Conservation (phyloP, 2,113 vertebrate species). For the Raja brachyura region DNA sequence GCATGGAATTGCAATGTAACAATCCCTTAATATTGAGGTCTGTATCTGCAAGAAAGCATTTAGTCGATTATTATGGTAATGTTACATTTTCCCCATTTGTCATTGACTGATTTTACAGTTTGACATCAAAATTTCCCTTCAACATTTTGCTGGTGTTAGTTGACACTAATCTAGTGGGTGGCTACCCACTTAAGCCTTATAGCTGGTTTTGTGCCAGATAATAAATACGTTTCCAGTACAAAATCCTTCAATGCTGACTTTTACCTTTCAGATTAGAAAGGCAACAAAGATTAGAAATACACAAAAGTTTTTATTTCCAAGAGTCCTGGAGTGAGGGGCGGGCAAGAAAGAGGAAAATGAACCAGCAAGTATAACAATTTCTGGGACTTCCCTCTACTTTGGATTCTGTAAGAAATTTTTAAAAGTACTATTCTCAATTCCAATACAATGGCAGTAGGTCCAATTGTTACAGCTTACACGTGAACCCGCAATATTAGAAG, state of each 20-base stretch:
- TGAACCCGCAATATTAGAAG: neutral
- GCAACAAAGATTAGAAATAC: neutral
- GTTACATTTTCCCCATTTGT: neutral
- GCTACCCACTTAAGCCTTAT: neutral
- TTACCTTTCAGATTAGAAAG: neutral
- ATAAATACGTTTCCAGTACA: conserved; percentile 4
- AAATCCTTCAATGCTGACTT: conserved; percentile 1
- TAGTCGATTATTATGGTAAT: neutral
- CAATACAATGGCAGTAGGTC: neutral
- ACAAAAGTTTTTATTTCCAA: neutral
- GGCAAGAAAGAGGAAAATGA: neutral
- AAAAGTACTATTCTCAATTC: neutral
- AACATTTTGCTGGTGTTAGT: neutral
- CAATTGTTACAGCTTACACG: conserved; percentile 5
- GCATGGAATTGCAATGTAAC: conserved; percentile 7
- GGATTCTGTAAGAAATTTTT: neutral
- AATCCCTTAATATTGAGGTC: conserved; percentile 12
- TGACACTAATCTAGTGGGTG: neutral
- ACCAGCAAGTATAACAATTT: neutral
- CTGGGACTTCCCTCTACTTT: neutral
- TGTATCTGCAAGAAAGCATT: neutral
- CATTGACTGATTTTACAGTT: neutral
- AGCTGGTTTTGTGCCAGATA: neutral
- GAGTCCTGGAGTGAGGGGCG: neutral
- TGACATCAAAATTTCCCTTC: neutral